Evolutionary conservation across 2,888 invertebrate genomes (phyloP).

Genomic region (Campoletis raptor): DNA sequence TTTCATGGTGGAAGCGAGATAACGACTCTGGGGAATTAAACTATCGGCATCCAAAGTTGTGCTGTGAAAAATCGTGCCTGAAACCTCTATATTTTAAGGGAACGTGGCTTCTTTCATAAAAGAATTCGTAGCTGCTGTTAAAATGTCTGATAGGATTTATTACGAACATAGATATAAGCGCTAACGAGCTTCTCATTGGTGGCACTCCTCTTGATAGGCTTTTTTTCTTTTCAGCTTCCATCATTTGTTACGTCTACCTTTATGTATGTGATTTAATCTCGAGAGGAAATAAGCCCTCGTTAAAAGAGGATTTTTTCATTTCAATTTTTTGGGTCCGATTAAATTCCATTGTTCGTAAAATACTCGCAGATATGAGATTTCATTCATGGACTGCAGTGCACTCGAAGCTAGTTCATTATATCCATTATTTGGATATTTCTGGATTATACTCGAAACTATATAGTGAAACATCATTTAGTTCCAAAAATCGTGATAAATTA

Average conservation of each 20-base stretch:
- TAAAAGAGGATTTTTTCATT: constrained; percentile 18
- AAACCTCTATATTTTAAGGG: constrained; percentile 28
- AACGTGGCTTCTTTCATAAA: constrained; percentile 4
- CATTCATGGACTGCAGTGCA: background rate
- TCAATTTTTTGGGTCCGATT: background rate
- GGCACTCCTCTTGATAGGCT: constrained; percentile 37
- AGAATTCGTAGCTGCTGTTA: constrained; percentile 32
- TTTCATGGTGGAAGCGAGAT: background rate
- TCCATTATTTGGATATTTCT: background rate
- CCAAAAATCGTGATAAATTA: background rate
- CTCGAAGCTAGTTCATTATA: background rate
- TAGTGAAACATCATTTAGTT: background rate
- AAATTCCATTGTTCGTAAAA: constrained; percentile 10
- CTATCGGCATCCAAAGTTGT: background rate
- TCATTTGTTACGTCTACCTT: background rate
- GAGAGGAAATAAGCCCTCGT: constrained; percentile 5
- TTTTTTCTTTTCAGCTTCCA: constrained; percentile 2
- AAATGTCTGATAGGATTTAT: constrained; percentile 47
- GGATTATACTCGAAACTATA: background rate
- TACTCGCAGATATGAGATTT: background rate
- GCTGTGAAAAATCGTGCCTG: background rate
- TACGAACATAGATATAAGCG: constrained; percentile 35
- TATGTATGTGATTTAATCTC: constrained; percentile 5
- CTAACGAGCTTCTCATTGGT: constrained; percentile 59
- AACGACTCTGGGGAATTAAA: background rate